A percentile compares a stretch with the other conserved stretches of the same genome.
Evolutionary conservation across 30 jellyfish, hydroid and myxozoan genomes (phyloP).

Genomic region (Aurelia aurita complex sp. Pacific): DNA sequence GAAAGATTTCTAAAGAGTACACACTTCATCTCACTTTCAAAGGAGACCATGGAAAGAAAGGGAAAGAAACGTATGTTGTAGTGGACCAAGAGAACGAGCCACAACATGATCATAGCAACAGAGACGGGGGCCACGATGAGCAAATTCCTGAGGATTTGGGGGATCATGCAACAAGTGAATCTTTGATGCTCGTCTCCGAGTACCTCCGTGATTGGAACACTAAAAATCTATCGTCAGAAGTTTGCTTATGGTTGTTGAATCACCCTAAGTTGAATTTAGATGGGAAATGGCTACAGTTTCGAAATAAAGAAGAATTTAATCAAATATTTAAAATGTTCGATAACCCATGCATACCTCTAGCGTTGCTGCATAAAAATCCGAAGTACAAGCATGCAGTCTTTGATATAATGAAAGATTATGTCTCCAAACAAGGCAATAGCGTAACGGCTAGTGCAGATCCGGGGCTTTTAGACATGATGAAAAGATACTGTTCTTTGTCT

Average conservation of each 20-base stretch:
- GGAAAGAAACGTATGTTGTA: slow-evolving; percentile 54
- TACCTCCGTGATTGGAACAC: slow-evolving; percentile 60
- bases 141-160: not conserved
- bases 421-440: not conserved
- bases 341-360: slow-evolving; percentile 50
- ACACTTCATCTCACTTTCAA: slow-evolving; percentile 51
- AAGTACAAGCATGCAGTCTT: slow-evolving; percentile 20
- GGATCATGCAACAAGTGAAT: slow-evolving; percentile 24
- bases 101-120: not conserved
- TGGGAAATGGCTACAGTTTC: slow-evolving; percentile 29
- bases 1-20: slow-evolving; percentile 32
- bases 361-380: slow-evolving; percentile 48
- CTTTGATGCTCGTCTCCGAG: slow-evolving; percentile 32
- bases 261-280: slow-evolving; percentile 23
- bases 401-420: slow-evolving; percentile 19
- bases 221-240: slow-evolving; percentile 44
- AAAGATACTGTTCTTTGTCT: slow-evolving; percentile 19
- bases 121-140: not conserved
- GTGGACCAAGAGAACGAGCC: slow-evolving; percentile 56
- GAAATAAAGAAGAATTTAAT: slow-evolving; percentile 19
- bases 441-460: slow-evolving; percentile 7
- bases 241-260: slow-evolving; percentile 39
- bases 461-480: slow-evolving; percentile 3
- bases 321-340: slow-evolving; percentile 38
- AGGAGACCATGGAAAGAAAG: slow-evolving; percentile 35